A percentile compares a stretch with the other conserved stretches of the same genome.
Evolutionary conservation across 2,113 vertebrate genomes (phyloP).

Genomic region (Lagopus muta): DNA sequence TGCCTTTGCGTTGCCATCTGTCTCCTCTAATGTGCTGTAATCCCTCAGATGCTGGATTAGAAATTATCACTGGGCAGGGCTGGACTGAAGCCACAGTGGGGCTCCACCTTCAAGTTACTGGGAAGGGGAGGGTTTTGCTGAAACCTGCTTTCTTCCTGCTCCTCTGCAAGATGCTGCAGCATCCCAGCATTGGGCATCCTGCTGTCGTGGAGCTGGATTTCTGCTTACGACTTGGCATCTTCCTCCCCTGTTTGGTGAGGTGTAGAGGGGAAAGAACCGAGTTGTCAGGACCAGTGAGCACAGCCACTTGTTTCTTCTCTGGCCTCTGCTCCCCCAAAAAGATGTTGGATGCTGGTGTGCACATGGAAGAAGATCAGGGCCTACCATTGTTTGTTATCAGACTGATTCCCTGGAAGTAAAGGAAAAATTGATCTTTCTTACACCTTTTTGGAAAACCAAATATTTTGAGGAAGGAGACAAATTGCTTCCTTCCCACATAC

Average conservation of each 20-base stretch:
- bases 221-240: not conserved
- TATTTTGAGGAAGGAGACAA: not conserved
- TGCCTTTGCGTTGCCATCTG: constrained; percentile 48
- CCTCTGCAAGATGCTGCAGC: not conserved
- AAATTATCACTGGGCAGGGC: constrained; percentile 18
- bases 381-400: not conserved
- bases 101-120: not conserved
- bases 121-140: not conserved
- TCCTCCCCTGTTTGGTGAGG: not conserved
- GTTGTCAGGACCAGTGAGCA: not conserved
- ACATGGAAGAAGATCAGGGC: not conserved
- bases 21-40: constrained; percentile 54
- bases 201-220: not conserved
- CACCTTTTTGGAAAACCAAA: not conserved
- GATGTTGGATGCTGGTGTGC: not conserved
- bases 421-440: not conserved
- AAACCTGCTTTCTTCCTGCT: accelerated
- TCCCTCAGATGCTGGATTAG: constrained; percentile 54
- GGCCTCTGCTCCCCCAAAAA: not conserved
- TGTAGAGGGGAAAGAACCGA: not conserved
- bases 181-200: not conserved
- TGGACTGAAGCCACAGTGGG: not conserved
- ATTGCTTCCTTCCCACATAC: not conserved
- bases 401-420: not conserved
- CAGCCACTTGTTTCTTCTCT: not conserved